phyloP scores from a whole-genome alignment of 2,113 vertebrate species.

The Emydocephalus ijimae region DNA sequence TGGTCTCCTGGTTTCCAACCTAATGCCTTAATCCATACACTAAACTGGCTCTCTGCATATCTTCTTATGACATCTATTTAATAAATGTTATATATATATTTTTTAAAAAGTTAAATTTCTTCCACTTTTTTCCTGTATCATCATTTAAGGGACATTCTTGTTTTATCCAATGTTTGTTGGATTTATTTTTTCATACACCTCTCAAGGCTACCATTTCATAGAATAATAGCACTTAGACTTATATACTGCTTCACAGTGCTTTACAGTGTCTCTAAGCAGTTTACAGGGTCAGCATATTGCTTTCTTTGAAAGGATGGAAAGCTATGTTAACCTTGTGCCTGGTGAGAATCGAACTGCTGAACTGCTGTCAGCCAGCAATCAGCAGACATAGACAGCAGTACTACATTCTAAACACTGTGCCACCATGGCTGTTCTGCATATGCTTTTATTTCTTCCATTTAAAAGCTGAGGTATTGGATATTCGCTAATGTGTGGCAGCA shows the following conservation, averaged over 20 bases:
- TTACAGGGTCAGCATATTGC: too few relatives aligned
- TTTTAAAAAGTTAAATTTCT: neutral
- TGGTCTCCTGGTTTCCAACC: neutral
- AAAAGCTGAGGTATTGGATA: slow-evolving; percentile 36
- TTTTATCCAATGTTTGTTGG: slow-evolving; percentile 52
- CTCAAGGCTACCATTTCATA: slow-evolving; percentile 36
- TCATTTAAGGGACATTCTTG: slow-evolving; percentile 36
- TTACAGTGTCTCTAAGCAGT: too few relatives aligned
- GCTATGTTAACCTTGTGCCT: too few relatives aligned
- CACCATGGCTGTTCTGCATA: neutral
- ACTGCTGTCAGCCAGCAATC: too few relatives aligned
- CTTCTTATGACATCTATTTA: neutral
- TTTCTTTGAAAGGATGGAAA: too few relatives aligned
- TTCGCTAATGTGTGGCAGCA: slow-evolving; percentile 47
- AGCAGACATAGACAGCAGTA: too few relatives aligned
- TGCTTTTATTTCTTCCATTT: slow-evolving; percentile 54
- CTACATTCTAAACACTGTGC: too few relatives aligned
- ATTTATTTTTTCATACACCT: slow-evolving; percentile 33
- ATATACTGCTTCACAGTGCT: too few relatives aligned
- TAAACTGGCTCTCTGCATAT: neutral
- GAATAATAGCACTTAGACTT: too few relatives aligned
- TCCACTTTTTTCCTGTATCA: slow-evolving; percentile 16
- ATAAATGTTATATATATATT: neutral
- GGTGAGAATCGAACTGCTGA: too few relatives aligned
- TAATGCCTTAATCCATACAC: neutral